Evolutionary conservation across 2,888 invertebrate genomes (phyloP).

Genomic region (Sabellastarte sp.): DNA sequence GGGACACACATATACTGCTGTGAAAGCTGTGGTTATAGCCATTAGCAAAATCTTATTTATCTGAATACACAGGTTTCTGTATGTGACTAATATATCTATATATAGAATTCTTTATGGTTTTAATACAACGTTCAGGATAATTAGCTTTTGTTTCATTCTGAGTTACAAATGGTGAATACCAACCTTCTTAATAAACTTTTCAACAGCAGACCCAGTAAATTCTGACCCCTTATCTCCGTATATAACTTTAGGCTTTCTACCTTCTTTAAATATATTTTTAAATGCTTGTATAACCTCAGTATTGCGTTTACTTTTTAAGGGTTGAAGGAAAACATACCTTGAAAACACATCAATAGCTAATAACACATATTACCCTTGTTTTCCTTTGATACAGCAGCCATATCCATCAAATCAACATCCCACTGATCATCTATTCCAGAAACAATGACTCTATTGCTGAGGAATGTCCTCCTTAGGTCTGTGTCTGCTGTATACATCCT

Average conservation of each 20-base stretch:
- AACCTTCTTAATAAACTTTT: not conserved
- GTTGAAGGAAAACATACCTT: not conserved
- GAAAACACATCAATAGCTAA: not conserved
- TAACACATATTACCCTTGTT: not conserved
- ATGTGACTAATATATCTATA: not conserved
- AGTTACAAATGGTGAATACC: not conserved
- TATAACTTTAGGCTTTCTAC: not conserved
- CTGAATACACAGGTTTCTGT: not conserved
- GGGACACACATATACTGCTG: not conserved
- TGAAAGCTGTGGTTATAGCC: not conserved
- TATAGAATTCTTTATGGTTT: not conserved
- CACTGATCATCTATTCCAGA: not conserved
- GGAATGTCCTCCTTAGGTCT: not conserved
- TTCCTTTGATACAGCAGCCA: not conserved
- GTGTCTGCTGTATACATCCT: not conserved
- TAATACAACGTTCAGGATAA: not conserved
- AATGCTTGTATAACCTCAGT: not conserved
- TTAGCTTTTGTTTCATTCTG: not conserved
- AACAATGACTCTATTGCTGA: not conserved
- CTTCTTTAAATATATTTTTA: not conserved
- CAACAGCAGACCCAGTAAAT: not conserved
- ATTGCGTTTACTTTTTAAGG: not conserved
- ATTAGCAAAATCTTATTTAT: not conserved
- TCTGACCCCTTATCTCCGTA: not conserved
- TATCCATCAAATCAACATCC: not conserved